Percentiles rank a stretch among this genome's conserved stretches.
phyloP scores from a whole-genome alignment of 2,888 invertebrate species.

The Phytoseiulus persimilis region DNA sequence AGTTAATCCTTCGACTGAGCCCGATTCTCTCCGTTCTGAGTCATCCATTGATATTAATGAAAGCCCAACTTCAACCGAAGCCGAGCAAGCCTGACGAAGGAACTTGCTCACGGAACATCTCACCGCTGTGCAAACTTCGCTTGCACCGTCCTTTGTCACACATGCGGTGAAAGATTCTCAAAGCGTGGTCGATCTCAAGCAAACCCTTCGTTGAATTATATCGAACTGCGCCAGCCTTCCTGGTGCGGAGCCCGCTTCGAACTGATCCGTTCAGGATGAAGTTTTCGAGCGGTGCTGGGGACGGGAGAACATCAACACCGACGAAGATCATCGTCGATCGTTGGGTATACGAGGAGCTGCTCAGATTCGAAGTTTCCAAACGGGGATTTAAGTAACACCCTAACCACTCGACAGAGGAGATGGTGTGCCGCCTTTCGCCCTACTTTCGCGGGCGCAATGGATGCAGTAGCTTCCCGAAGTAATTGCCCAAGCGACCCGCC shows the following conservation, averaged over 20 bases:
- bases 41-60: slow-evolving; percentile 5
- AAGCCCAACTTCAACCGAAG: neutral
- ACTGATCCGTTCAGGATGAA: too few relatives aligned
- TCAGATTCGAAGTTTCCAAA: too few relatives aligned
- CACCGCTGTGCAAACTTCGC: neutral
- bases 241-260: too few relatives aligned
- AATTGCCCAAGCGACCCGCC: neutral
- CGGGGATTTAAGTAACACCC: too few relatives aligned
- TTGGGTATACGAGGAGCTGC: too few relatives aligned
- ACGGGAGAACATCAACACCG: too few relatives aligned
- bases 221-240: too few relatives aligned
- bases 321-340: too few relatives aligned
- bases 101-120: neutral
- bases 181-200: neutral
- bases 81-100: neutral
- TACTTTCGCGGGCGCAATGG: neutral
- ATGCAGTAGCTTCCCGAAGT: neutral
- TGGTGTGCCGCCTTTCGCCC: neutral
- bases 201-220: neutral
- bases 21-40: neutral
- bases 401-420: neutral
- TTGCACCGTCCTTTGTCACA: neutral
- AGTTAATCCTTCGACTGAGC: slow-evolving; percentile 5
- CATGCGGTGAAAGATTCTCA: neutral
- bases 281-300: too few relatives aligned